phyloP scores from a whole-genome alignment of 1,140 invertebrate species.

The Euborellia annulipes region DNA sequence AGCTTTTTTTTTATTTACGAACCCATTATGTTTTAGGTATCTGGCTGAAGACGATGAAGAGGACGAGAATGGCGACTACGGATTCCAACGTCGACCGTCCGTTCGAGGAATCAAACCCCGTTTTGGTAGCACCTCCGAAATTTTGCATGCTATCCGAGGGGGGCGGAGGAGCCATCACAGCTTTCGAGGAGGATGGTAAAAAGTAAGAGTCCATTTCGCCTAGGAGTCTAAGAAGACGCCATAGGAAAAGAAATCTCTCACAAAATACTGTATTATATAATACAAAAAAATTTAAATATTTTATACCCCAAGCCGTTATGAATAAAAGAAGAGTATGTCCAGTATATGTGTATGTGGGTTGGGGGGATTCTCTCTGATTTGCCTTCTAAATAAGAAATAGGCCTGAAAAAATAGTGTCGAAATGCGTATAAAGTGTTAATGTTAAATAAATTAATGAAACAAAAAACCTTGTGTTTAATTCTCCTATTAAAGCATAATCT shows the following conservation, averaged over 20 bases:
- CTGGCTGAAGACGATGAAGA: slow-evolving; percentile 42
- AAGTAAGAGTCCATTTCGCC: not conserved
- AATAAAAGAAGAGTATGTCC: too few species aligned
- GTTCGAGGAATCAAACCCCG: slow-evolving; percentile 58
- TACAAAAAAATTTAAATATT: too few species aligned
- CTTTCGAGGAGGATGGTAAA: slow-evolving; percentile 30
- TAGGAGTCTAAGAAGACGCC: not conserved
- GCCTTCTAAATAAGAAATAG: too few species aligned
- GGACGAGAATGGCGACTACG: slow-evolving; percentile 74
- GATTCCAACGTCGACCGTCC: slow-evolving; percentile 71
- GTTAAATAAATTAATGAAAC: too few species aligned
- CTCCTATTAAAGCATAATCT: too few species aligned
- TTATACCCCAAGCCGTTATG: too few species aligned
- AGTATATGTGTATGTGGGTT: too few species aligned
- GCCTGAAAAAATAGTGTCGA: too few species aligned
- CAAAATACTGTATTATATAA: not conserved
- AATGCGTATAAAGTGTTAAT: too few species aligned
- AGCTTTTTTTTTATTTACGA: slow-evolving; percentile 5
- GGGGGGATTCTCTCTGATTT: too few species aligned
- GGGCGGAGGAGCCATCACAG: slow-evolving; percentile 54
- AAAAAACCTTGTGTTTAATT: too few species aligned
- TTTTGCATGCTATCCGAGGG: slow-evolving; percentile 37
- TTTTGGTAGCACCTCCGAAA: slow-evolving; percentile 62
- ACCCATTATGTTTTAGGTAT: not conserved
- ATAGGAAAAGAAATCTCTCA: not conserved